A percentile compares a stretch with the other conserved stretches of the same genome.
Conservation (phyloP, 1,140 invertebrate genomes). For the Holotrichia oblita region DNA sequence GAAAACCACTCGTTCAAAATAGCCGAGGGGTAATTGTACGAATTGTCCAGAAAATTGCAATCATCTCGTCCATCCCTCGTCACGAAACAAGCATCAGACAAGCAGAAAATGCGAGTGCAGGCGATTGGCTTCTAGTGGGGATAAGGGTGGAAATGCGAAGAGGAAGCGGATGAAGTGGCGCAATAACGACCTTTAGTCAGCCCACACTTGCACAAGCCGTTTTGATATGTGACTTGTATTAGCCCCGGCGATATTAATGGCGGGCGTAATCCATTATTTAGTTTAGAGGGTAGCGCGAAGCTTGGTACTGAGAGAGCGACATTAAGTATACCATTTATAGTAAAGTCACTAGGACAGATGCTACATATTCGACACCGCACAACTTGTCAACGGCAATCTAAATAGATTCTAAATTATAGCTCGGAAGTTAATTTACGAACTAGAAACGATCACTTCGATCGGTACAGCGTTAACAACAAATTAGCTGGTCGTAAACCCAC, state of each 20-base stretch:
- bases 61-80: neutral
- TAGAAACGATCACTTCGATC: neutral
- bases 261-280: conserved; percentile 35
- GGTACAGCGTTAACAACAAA: conserved; percentile 7
- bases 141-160: neutral
- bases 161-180: neutral
- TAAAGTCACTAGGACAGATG: neutral
- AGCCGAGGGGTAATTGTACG: neutral
- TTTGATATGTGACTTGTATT: conserved; percentile 29
- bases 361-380: conserved; percentile 15
- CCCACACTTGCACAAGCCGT: neutral
- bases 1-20: neutral
- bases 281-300: neutral
- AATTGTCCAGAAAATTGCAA: conserved; percentile 31
- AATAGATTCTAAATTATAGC: conserved; percentile 27
- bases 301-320: neutral
- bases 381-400: conserved; percentile 33
- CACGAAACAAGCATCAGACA: conserved; percentile 10
- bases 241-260: conserved; percentile 24
- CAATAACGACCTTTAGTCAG: neutral
- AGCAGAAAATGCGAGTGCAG: neutral
- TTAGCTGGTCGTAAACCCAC: neutral
- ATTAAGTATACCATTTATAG: conserved; percentile 25
- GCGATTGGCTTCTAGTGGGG: neutral
- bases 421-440: conserved; percentile 12